Conservation (phyloP, 2,888 invertebrate genomes). For the Leucophenga maculata region DNA sequence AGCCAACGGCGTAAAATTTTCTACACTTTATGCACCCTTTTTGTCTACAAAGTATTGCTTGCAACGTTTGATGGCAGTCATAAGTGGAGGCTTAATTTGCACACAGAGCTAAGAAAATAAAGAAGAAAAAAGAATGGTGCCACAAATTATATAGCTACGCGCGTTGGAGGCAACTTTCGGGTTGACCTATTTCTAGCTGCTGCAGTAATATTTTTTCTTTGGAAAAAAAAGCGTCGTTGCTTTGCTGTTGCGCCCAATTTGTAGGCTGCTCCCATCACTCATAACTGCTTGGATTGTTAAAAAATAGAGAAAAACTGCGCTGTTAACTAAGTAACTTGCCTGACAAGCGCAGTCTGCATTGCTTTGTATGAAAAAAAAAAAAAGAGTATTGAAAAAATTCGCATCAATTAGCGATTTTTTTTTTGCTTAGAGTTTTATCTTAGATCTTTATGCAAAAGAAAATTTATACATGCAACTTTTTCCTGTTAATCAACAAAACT, state of each 20-base stretch:
- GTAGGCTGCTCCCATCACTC: constrained; percentile 22
- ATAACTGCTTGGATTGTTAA: constrained; percentile 2
- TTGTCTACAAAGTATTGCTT: background rate
- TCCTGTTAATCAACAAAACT: constrained; percentile 33
- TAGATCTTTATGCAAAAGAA: background rate
- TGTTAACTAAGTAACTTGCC: background rate
- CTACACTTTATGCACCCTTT: background rate
- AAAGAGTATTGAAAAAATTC: constrained; percentile 40
- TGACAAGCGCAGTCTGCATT: constrained; percentile 7
- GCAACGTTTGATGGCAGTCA: background rate
- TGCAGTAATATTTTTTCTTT: background rate
- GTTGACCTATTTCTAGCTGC: constrained; percentile 17
- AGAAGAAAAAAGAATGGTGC: background rate
- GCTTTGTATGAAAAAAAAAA: too few species aligned
- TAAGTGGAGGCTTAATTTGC: constrained; percentile 56
- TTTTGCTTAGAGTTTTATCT: constrained; percentile 31
- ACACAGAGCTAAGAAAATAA: background rate
- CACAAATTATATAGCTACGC: constrained; percentile 29
- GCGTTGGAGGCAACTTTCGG: constrained; percentile 8
- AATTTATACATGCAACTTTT: background rate
- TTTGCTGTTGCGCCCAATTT: constrained; percentile 15
- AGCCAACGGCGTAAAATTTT: constrained; percentile 27
- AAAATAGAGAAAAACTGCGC: background rate
- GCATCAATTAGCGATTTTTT: constrained; percentile 55
- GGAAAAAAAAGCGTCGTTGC: background rate